Evolutionary conservation across 2,888 invertebrate species (phyloP).

Genomic region (Dolomedes plantarius): DNA sequence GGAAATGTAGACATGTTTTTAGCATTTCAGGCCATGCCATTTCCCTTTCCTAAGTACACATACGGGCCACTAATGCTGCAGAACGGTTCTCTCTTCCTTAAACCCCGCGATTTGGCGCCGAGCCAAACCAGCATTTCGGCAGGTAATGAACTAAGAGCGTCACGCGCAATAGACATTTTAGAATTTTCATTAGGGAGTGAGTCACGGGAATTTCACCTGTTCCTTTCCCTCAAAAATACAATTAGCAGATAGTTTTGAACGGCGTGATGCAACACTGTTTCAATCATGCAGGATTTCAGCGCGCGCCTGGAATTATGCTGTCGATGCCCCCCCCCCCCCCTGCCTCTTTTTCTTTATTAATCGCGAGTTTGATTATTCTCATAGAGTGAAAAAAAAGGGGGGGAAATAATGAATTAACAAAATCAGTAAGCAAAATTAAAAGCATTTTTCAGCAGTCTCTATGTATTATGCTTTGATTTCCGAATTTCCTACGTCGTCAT

Average conservation of each 20-base stretch:
- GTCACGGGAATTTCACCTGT: conserved; percentile 11
- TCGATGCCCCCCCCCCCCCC: no score
- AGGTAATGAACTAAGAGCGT: conserved; percentile 11
- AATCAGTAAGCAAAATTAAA: no score
- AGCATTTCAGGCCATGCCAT: background rate
- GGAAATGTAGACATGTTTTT: background rate
- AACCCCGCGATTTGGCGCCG: background rate
- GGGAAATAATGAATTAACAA: no score
- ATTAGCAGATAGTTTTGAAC: background rate
- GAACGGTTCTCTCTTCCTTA: background rate
- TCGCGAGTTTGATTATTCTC: no score
- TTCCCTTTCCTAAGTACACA: background rate
- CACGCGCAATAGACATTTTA: background rate
- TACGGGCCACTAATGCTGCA: background rate
- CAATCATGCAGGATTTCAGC: no score
- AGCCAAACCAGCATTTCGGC: background rate
- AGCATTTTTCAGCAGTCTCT: no score
- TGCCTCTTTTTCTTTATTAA: no score
- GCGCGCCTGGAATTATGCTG: no score
- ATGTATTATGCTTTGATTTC: no score
- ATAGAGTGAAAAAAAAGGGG: no score
- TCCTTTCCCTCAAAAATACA: background rate
- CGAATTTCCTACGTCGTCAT: no score
- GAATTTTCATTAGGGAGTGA: background rate
- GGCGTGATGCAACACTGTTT: no score